Conservation (phyloP, 1,140 invertebrate species). For the Apolygus lucorum region DNA sequence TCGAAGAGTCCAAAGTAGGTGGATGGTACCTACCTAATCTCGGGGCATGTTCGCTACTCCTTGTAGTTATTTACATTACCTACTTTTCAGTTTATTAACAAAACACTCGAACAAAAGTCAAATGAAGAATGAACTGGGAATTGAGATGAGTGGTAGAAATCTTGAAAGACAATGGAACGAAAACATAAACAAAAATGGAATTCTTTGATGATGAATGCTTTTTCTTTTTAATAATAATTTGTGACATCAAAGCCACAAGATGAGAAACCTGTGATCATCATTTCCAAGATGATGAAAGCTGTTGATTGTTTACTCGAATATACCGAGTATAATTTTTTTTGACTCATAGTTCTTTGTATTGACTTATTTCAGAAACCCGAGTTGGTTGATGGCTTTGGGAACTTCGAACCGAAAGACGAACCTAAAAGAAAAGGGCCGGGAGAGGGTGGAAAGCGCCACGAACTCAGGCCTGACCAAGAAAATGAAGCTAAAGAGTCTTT, state of each 20-base stretch:
- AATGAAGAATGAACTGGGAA: too few species aligned
- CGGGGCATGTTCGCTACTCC: too few species aligned
- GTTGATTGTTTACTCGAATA: conserved; percentile 32
- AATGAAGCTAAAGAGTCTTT: conserved; percentile 69
- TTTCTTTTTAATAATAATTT: background rate
- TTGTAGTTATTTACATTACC: too few species aligned
- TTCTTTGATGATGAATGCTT: background rate
- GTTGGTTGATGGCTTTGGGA: conserved; percentile 42
- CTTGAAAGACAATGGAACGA: too few species aligned
- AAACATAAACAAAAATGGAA: background rate
- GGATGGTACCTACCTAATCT: too few species aligned
- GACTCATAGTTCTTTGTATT: conserved; percentile 6
- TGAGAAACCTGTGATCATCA: conserved; percentile 31
- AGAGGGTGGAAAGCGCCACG: conserved; percentile 69
- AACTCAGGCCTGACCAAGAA: conserved; percentile 58
- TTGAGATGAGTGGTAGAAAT: too few species aligned
- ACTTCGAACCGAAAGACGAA: conserved; percentile 59
- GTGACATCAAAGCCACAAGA: background rate
- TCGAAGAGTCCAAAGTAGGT: too few species aligned
- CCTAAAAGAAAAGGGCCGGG: conserved; percentile 63
- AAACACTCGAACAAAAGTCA: too few species aligned
- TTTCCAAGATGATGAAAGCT: conserved; percentile 34
- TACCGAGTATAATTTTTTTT: background rate
- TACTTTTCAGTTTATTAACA: too few species aligned
- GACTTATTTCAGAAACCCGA: conserved; percentile 36